Evolutionary conservation across 2,113 vertebrate genomes (phyloP), one percentile per base, ranked within the genome.

Genomic region (Platichthys flesus): DNA sequence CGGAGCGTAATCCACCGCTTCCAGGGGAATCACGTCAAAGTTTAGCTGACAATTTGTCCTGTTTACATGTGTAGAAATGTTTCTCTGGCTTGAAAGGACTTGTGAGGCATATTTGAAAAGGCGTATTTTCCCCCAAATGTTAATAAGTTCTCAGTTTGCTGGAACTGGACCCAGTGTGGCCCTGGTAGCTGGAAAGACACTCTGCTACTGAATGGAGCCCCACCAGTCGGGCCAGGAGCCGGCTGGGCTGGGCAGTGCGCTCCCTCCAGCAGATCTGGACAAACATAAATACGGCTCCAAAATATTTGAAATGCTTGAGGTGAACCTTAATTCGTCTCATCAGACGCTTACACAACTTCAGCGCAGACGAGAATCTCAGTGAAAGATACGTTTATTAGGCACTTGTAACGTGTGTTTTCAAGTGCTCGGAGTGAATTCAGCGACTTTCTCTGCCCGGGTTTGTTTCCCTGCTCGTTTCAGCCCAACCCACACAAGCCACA

Each of bases 11-110:
- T 92, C 90, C 86, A 88, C 89, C 90, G 85, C 90, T 87, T 90
- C 90, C 88, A 93, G 89, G 81, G 84, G 85, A 92, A 90, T 89
- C 88, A 81, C 79, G 89, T 91, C 87, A 88, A 92, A 91, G 79
- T 79, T 74, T 78, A 83, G 79, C 87, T 91, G 88, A 90, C 88
- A 90, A 91, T 93, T 91, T 91, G 84, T 90, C 83, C 90, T 91
- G 88, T 91, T 93, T 91, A 90, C 88, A 86, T 85, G 86, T 73
- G 84, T 84, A 82, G 87, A 85, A 89, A 88, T 88, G 88, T 91
- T 90, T 89, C 59, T 79, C 87, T 90, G 88, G 83, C 84, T 75
- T 80, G 79, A 82, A 90, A 78, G 73, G 57, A 76, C 85, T 88
- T 88, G 81, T 79, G 84, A 87, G 88, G 79, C 71, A 76, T 75